Evolutionary conservation across 2,797 vertebrate species (phyloP).

Genomic region (Pelodytes ibericus): DNA sequence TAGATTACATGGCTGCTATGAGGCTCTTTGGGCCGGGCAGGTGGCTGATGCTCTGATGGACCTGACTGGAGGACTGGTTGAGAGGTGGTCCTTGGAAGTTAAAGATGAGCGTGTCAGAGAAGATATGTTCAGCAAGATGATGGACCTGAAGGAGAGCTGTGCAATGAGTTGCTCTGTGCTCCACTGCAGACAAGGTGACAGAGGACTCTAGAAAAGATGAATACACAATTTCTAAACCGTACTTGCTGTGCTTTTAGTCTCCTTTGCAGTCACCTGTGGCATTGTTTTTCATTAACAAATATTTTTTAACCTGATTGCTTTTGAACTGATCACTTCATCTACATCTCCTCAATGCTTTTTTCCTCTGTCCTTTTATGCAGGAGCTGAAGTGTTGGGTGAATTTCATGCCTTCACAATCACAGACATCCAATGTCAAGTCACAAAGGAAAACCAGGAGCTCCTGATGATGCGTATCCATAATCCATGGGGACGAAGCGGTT

Average conservation of each 20-base stretch:
- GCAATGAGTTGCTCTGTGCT: slow-evolving; percentile 87
- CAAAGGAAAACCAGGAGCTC: slow-evolving; percentile 64
- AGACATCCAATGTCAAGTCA: slow-evolving; percentile 76
- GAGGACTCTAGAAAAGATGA: not conserved
- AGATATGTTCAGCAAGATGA: slow-evolving; percentile 74
- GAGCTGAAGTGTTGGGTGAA: slow-evolving; percentile 78
- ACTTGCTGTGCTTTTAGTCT: not conserved
- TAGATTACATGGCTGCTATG: slow-evolving; percentile 90
- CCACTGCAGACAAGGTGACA: slow-evolving; percentile 53
- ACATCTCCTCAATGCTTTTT: not conserved
- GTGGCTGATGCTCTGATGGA: slow-evolving; percentile 94
- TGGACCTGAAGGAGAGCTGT: slow-evolving; percentile 80
- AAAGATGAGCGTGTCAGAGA: slow-evolving; percentile 51
- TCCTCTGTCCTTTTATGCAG: slow-evolving; percentile 55
- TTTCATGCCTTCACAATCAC: slow-evolving; percentile 89
- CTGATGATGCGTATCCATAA: slow-evolving; percentile 86
- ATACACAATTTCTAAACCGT: not conserved
- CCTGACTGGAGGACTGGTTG: slow-evolving; percentile 87
- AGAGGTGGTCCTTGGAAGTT: slow-evolving; percentile 83
- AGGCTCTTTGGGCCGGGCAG: slow-evolving; percentile 90
- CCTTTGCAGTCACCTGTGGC: no score
- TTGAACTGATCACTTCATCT: no score
- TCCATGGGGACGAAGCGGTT: slow-evolving; percentile 90
- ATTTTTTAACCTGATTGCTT: no score
- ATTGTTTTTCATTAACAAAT: no score